phyloP scores from a whole-genome alignment of 2,797 vertebrate genomes.

The Acanthopagrus latus region DNA sequence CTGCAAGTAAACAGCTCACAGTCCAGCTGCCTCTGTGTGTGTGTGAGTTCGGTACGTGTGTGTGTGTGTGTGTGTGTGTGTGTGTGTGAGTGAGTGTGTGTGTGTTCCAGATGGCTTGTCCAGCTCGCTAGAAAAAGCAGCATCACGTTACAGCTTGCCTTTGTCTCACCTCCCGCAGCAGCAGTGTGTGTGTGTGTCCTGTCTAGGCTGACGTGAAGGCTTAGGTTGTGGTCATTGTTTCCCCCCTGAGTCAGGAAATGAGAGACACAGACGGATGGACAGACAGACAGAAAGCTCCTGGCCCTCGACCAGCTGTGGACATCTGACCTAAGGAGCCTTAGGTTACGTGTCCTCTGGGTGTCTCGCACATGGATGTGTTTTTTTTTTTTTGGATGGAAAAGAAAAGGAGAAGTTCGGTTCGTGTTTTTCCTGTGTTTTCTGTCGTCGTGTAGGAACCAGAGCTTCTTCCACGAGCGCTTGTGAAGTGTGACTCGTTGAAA shows the following conservation, averaged over 20 bases:
- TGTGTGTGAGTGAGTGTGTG: slow-evolving; percentile 2
- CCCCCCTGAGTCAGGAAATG: slow-evolving; percentile 55
- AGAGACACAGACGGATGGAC: slow-evolving; percentile 50
- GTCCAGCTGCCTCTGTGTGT: slow-evolving; percentile 18
- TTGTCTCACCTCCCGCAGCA: slow-evolving; percentile 75
- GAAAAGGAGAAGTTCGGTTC: neutral
- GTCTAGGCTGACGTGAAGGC: slow-evolving; percentile 60
- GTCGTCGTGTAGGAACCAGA: neutral
- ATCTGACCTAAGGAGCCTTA: slow-evolving; percentile 44
- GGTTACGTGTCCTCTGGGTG: slow-evolving; percentile 25
- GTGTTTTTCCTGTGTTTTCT: slow-evolving; percentile 5
- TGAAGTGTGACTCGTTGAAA: neutral
- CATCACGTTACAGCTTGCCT: slow-evolving; percentile 76
- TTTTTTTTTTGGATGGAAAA: neutral
- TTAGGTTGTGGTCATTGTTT: slow-evolving; percentile 69
- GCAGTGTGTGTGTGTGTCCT: slow-evolving; percentile 45
- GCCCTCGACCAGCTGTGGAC: slow-evolving; percentile 37
- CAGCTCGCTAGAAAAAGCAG: slow-evolving; percentile 55
- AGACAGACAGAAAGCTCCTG: slow-evolving; percentile 34
- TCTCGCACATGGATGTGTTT: neutral
- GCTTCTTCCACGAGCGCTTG: neutral
- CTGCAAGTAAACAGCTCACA: slow-evolving; percentile 35
- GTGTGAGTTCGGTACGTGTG: neutral
- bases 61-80: neutral
- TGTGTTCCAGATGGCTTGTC: slow-evolving; percentile 76